Conservation (phyloP, 2,888 invertebrate genomes). For the Tetranychus piercei region DNA sequence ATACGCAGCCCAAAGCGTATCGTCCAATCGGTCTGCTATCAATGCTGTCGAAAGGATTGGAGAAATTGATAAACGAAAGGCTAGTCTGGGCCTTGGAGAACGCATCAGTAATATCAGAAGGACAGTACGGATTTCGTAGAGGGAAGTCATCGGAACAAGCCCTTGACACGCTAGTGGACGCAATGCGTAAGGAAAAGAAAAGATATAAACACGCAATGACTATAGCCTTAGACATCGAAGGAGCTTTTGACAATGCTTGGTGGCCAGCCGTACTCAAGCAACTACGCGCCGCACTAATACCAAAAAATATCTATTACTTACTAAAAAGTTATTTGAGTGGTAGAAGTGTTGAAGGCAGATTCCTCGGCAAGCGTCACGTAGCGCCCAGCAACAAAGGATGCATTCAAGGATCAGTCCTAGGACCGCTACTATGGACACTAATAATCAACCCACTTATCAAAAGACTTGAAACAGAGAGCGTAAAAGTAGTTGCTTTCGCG, state of each 20-base stretch:
- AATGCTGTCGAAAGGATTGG: background rate
- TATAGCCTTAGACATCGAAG: conserved; percentile 17
- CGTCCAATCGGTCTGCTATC: conserved; percentile 6
- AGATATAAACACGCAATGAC: background rate
- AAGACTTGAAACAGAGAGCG: background rate
- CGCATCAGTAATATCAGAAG: background rate
- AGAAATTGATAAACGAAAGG: background rate
- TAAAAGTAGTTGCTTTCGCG: conserved; percentile 6
- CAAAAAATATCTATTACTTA: conserved; percentile 1
- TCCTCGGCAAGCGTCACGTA: background rate
- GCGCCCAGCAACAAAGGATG: conserved; percentile 7
- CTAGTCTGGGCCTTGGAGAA: background rate
- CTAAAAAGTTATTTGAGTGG: conserved; percentile 5
- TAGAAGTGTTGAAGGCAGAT: background rate
- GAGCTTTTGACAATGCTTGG: conserved; percentile 19
- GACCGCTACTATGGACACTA: conserved; percentile 16
- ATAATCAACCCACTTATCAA: conserved; percentile 1
- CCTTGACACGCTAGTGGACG: background rate
- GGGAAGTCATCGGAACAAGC: background rate
- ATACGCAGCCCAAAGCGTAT: background rate
- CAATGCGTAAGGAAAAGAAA: background rate
- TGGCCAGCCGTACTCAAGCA: conserved; percentile 8
- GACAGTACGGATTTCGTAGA: background rate
- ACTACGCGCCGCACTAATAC: background rate
- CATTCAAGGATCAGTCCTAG: conserved; percentile 10